A percentile compares a stretch with the other conserved stretches of the same genome.
phyloP scores from a whole-genome alignment of 1,140 invertebrate species.

The Listronotus oregonensis region DNA sequence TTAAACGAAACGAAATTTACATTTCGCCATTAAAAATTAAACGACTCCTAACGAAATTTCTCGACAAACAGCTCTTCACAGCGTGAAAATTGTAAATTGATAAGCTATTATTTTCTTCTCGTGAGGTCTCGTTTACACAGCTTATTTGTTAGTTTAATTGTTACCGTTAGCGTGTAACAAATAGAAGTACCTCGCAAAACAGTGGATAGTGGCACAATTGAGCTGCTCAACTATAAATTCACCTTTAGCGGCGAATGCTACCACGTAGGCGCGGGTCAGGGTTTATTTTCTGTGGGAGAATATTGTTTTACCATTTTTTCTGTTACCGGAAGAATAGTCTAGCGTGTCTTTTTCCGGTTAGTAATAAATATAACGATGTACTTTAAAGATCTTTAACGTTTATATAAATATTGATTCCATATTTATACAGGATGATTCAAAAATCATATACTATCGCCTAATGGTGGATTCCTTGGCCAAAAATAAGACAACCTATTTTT shows the following conservation, averaged over 20 bases:
- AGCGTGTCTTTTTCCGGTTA: too few species aligned
- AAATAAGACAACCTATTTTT: too few species aligned
- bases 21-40: neutral
- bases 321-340: too few species aligned
- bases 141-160: conserved; percentile 37
- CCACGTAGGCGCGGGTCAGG: neutral
- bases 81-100: conserved; percentile 34
- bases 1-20: too few species aligned
- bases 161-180: conserved; percentile 31
- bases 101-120: conserved; percentile 32
- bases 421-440: too few species aligned
- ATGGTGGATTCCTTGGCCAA: too few species aligned
- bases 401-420: too few species aligned
- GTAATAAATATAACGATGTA: too few species aligned
- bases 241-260: neutral
- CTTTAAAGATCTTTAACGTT: too few species aligned
- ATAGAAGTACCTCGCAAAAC: conserved; percentile 12
- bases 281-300: neutral
- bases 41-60: conserved; percentile 6
- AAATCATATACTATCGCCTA: too few species aligned
- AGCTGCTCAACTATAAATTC: conserved; percentile 4
- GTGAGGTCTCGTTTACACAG: conserved; percentile 27
- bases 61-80: neutral
- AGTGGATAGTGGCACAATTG: conserved; percentile 8
- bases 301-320: too few species aligned